Conservation (phyloP, 2,113 vertebrate species). For the Tautogolabrus adspersus region DNA sequence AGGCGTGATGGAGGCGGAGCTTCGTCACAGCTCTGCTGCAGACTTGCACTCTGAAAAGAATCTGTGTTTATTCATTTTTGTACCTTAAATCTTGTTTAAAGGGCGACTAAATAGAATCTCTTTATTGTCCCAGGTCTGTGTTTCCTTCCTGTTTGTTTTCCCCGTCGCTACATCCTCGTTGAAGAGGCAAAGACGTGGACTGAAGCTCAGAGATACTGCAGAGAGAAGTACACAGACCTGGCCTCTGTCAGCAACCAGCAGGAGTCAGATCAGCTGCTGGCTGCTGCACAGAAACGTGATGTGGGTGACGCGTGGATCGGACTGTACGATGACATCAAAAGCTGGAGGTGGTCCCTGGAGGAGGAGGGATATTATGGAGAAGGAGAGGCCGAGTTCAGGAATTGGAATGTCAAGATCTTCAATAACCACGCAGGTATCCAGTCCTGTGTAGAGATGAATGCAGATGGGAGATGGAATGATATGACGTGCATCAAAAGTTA, state of each 20-base stretch:
- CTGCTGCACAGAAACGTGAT: neutral
- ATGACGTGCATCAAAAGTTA: fast-evolving
- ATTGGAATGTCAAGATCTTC: neutral
- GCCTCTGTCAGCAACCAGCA: neutral
- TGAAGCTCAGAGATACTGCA: constrained; percentile 20
- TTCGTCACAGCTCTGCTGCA: no score
- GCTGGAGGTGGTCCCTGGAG: constrained; percentile 21
- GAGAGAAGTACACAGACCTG: neutral
- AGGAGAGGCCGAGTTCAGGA: constrained; percentile 11
- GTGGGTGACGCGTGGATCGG: neutral
- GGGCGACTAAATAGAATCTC: neutral
- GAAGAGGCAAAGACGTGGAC: neutral
- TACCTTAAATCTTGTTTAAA: no score
- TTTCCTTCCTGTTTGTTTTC: neutral
- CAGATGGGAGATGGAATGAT: neutral
- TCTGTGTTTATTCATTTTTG: no score
- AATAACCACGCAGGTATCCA: neutral
- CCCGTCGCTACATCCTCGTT: neutral
- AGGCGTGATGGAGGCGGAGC: no score
- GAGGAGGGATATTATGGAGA: neutral
- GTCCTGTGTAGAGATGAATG: neutral
- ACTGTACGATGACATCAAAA: neutral
- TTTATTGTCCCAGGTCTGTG: constrained; percentile 1
- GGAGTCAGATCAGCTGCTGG: neutral
- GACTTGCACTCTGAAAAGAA: no score